phyloP scores from a whole-genome alignment of 1,140 invertebrate genomes.

The Zaprionus kolodkinae region DNA sequence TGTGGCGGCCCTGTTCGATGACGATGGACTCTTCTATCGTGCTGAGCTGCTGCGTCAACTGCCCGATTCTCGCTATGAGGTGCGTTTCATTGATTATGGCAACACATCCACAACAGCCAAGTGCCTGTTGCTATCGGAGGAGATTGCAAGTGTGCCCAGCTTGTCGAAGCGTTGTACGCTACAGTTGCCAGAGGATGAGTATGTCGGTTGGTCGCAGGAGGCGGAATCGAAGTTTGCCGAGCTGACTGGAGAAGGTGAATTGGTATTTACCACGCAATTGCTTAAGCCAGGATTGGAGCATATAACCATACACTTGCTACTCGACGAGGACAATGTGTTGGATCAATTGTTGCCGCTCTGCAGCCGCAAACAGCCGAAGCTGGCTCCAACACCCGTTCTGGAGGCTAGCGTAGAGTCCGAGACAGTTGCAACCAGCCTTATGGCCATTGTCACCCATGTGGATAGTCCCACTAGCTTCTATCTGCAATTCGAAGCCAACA shows the following conservation, averaged over 20 bases:
- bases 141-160: constrained; percentile 86
- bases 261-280: constrained; percentile 87
- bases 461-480: constrained; percentile 62
- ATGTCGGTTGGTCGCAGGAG: constrained; percentile 87
- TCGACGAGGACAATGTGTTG: constrained; percentile 87
- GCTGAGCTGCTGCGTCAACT: constrained; percentile 87
- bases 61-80: constrained; percentile 87
- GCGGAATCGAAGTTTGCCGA: constrained; percentile 88
- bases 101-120: constrained; percentile 87
- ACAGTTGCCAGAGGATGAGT: constrained; percentile 85
- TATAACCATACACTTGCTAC: constrained; percentile 87
- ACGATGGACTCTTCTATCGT: constrained; percentile 89
- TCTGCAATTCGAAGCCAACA: constrained; percentile 62
- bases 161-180: constrained; percentile 88
- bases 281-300: constrained; percentile 87
- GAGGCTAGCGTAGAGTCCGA: not conserved
- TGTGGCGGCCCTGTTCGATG: constrained; percentile 89
- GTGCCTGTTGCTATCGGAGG: constrained; percentile 87
- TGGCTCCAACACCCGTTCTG: constrained; percentile 16
- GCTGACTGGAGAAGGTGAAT: constrained; percentile 87
- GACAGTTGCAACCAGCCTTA: not conserved
- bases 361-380: constrained; percentile 72
- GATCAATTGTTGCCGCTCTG: constrained; percentile 86
- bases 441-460: constrained; percentile 66
- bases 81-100: constrained; percentile 90